Conservation (phyloP, 2,113 vertebrate genomes). For the Podocnemis expansa region DNA sequence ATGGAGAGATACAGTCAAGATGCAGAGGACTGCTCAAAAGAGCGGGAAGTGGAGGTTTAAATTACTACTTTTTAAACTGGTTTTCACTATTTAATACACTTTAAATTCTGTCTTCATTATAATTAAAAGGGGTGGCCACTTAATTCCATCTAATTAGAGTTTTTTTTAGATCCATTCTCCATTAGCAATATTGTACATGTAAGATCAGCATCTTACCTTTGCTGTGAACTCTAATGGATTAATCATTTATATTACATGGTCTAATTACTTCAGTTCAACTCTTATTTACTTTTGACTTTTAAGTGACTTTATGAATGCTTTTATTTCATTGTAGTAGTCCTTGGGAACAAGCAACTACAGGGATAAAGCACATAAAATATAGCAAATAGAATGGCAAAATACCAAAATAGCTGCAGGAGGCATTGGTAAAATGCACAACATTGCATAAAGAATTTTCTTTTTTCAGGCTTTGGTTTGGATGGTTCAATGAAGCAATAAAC, state of each 20-base stretch:
- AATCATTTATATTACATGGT: conserved; percentile 28
- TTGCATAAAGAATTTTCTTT: neutral
- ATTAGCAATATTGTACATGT: neutral
- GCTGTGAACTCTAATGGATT: conserved; percentile 33
- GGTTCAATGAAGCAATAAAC: neutral
- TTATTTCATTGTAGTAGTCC: conserved; percentile 36
- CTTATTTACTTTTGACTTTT: conserved; percentile 68
- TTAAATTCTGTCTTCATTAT: neutral
- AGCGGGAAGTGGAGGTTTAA: fast-evolving
- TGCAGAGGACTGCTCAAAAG: fast-evolving
- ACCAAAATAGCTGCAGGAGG: neutral
- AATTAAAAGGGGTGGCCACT: conserved; percentile 35
- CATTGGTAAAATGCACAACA: neutral
- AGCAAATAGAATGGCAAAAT: neutral
- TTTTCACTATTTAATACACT: neutral
- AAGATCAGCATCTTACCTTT: conserved; percentile 21
- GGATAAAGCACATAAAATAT: neutral
- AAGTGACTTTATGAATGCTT: conserved; percentile 48
- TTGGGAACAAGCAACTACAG: conserved; percentile 9
- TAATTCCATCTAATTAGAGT: conserved; percentile 48
- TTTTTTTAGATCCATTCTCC: conserved; percentile 41
- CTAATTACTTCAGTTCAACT: conserved; percentile 48
- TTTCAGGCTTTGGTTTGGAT: neutral
- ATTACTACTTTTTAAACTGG: fast-evolving
- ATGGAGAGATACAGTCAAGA: fast-evolving